Evolutionary conservation across 2,888 invertebrate species (phyloP).

Genomic region (Deroplatys truncata): DNA sequence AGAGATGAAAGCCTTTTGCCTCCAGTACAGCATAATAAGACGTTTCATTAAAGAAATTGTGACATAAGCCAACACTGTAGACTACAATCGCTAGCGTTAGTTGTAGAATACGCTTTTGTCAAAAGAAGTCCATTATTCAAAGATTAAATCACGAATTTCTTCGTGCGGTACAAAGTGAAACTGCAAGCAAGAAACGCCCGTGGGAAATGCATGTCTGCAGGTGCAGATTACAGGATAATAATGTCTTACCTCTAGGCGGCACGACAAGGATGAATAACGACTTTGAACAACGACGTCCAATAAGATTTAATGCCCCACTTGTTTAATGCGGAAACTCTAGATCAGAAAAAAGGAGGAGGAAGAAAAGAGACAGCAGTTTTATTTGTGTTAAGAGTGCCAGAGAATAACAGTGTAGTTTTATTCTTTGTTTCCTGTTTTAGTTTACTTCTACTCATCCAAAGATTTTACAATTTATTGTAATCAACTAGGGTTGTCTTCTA

Average conservation of each 20-base stretch:
- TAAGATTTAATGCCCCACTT: background rate
- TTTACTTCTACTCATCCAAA: too few species aligned
- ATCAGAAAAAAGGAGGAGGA: too few species aligned
- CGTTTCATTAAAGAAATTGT: background rate
- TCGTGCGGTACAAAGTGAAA: background rate
- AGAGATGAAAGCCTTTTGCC: too few species aligned
- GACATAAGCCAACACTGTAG: background rate
- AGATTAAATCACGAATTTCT: background rate
- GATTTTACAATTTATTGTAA: too few species aligned
- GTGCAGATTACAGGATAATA: background rate
- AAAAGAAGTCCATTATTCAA: background rate
- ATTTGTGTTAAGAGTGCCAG: too few species aligned
- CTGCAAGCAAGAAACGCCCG: background rate
- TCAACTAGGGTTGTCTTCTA: too few species aligned
- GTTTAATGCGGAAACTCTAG: too few species aligned
- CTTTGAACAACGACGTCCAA: background rate
- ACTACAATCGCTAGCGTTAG: too few species aligned
- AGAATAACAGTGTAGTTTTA: too few species aligned
- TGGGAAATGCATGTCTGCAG: background rate
- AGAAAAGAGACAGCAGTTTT: too few species aligned
- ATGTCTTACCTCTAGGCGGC: background rate
- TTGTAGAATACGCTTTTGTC: background rate
- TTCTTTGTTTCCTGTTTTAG: too few species aligned
- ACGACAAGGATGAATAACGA: background rate
- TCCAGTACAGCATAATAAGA: background rate